A percentile compares a stretch with the other conserved stretches of the same genome.
These are phyloP conservation scores for Zaprionus capensis DNA, from an alignment of 1,140 invertebrate species.

Conservation along the genomic window DNA sequence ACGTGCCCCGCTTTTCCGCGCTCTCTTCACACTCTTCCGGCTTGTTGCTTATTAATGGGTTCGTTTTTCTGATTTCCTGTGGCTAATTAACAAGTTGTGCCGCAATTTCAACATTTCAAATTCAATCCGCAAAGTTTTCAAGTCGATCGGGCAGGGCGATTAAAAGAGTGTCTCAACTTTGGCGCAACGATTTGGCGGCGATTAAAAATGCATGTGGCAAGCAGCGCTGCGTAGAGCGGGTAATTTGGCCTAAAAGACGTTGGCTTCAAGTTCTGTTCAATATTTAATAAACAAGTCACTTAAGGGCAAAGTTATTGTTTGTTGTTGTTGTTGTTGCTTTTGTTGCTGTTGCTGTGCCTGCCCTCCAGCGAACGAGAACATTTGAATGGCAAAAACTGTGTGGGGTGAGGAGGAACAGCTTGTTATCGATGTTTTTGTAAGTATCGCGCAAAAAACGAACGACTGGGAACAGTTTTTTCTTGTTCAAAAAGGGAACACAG, in stretches of 20 bases:
- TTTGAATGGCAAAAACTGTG: constrained; percentile 2
- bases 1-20: not conserved
- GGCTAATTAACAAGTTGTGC: constrained; percentile 42
- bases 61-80: constrained; percentile 13
- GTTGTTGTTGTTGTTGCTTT: not conserved
- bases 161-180: constrained; percentile 5
- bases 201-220: constrained; percentile 6
- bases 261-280: not conserved
- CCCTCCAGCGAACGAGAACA: not conserved
- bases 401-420: not conserved
- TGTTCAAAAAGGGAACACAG: not conserved
- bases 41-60: constrained; percentile 17
- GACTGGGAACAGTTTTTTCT: constrained; percentile 1
- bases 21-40: not conserved
- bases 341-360: not conserved
- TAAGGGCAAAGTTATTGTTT: constrained; percentile 6
- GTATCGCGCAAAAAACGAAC: not conserved
- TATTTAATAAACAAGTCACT: constrained; percentile 8
- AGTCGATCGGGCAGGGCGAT: constrained; percentile 3
- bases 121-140: constrained; percentile 7
- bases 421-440: constrained; percentile 1
- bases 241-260: constrained; percentile 5
- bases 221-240: not conserved
- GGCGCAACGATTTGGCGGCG: not conserved
- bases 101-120: constrained; percentile 14